Base-by-base conservation (phyloP, 2,113 vertebrate species). In the Ochotona curzoniae region DNA sequence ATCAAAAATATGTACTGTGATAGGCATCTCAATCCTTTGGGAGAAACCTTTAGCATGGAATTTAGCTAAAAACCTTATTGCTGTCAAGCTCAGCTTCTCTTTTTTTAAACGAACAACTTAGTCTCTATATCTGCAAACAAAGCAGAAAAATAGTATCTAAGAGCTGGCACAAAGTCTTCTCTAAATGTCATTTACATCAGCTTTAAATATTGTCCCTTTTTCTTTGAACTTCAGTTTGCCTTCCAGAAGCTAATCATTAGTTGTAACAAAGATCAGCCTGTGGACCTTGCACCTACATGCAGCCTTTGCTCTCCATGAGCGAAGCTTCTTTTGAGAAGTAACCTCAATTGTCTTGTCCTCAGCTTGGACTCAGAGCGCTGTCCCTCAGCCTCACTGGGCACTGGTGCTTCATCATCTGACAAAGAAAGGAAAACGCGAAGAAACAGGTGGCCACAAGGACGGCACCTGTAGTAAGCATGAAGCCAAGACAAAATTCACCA, bases 221-320 rank as follows among this genome's bases (percentile, higher is more conserved):
- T 30, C 47, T 94, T 69, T 80, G 49, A 87, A 49, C 21, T 47
- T 57, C 54, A 63, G 18, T 90, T 66, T n/a, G 47, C 28, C 67
- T 90, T 89, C 32, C 32, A 67, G 49, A 93, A 89, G 73, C 57
- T 86, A 73, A 70, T 73, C 20, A 93, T 38, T 44, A 51, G 28
- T 61, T 73, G 66, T 7, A 44, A 67, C 49, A n/a, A 89, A 85
- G 87, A 38, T 76, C 30, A 21, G 26, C 15, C 47, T n/a, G 20
- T 5, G 28, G 44, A 44, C 35, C 18, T 67, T 14, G 49, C 82
- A 79, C n/a, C 44, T 44, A 83, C n/a, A 51, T 74, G 70, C 25
- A 90, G 38, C 5, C n/a, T 79, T 91, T 38, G 20, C 14, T 38
- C 13, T 28, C 5, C 8, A 25, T 1, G 28, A 57, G 47, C 61